Evolutionary conservation across 1,140 invertebrate species (phyloP), one percentile per base, ranked within the genome.

Genomic region (Helicoverpa zea): DNA sequence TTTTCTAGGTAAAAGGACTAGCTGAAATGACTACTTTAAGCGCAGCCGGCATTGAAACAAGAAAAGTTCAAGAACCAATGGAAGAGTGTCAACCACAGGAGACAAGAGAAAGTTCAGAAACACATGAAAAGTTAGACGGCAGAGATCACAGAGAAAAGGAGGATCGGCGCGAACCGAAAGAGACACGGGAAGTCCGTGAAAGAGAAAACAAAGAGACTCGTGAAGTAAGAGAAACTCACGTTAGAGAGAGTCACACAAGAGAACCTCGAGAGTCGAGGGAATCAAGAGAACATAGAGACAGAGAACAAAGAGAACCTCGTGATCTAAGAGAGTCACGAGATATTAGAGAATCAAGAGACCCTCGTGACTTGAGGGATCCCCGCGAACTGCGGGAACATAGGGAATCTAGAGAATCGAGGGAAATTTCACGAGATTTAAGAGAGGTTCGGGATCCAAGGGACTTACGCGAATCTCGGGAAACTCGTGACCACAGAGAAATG

Each of bases 21-120:
- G 98, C 98, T 93, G 98, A 98, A 95, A 98, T 98, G 97, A 98
- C 97, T 87, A 97, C 97, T 91, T 95, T 97, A 92, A 97, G 97
- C 89, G 95, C 96, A 85, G 95, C 95, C 79, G 94, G 96, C 73
- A 94, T 90, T 85, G 92, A 93, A 66, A 86, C 90, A 73, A 90
- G 92, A 87, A 94, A 89, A 85, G 92, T 94, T 80, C 84, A 91
- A 64, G 94, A 95, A 89, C 91, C 91, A 81, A 95, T 94, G 92
- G 94, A 95, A 84, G 92, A 95, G 86, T 93, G 92, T 80, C 91
- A 90, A 87, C 79, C 89, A 18, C 88, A 89, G 86, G 92, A 94
- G 74, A 84, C 82, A 10, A 90, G 86, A 77, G 94, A 94, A 83
- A 83, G 86, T 81, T 84, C 81, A 81, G 92, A 93, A 64, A 29